Evolutionary conservation across 2,113 vertebrate genomes (phyloP).

Genomic region (Gambusia holbrooki): DNA sequence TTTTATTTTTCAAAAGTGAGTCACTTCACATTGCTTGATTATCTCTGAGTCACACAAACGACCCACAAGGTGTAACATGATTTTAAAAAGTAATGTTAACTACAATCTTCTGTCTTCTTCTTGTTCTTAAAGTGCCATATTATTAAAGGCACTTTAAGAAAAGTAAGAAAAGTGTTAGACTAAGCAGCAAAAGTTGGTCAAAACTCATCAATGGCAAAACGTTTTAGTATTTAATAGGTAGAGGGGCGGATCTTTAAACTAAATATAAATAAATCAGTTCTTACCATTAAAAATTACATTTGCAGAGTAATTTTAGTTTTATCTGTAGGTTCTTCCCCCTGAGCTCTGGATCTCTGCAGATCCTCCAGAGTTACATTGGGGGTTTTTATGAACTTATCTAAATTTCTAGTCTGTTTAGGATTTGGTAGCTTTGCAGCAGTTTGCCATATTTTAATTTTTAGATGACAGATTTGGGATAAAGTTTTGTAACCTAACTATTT

Average conservation of each 20-base stretch:
- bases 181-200: neutral
- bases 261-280: neutral
- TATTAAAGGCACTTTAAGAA: neutral
- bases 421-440: neutral
- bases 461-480: neutral
- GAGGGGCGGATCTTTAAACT: too few relatives aligned
- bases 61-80: too few relatives aligned
- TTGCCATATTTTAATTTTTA: neutral
- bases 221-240: neutral
- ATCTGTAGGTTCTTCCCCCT: neutral
- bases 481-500: neutral
- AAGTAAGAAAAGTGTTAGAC: neutral
- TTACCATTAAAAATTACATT: neutral
- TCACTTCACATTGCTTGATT: too few relatives aligned
- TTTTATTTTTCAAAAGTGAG: too few relatives aligned
- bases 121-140: neutral
- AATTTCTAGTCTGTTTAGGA: too few relatives aligned
- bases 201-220: neutral
- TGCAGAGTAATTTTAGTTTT: neutral
- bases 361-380: too few relatives aligned
- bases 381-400: too few relatives aligned
- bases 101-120: too few relatives aligned
- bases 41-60: too few relatives aligned
- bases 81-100: too few relatives aligned
- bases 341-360: too few relatives aligned